Base-by-base conservation (phyloP, 2,888 invertebrate species). In the Hoplodrina ambigua region DNA sequence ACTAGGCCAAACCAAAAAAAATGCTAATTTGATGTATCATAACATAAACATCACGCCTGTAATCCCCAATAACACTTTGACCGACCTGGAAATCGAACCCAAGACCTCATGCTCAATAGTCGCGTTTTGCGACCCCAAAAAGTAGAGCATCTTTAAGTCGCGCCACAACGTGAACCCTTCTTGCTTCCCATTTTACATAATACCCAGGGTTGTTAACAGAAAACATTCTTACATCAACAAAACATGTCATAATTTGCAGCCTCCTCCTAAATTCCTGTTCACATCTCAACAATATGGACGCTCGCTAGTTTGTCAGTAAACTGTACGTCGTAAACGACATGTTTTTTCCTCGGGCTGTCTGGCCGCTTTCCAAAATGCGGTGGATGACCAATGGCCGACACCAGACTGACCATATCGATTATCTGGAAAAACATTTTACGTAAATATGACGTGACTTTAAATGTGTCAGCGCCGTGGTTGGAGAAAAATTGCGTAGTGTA, bases 371-470 rank as follows among this genome's bases (percentile, higher is more conserved):
- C 81, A 82, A 80, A 68, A 41, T 61, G 64, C 53, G 60, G 71
- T 69, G 66, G 58, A 68, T 80, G 78, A 78, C 83, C 83, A 62
- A 75, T 70, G 77, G 71, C 76, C 59, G 59, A 72, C 63, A 76
- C 69, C 68, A 66, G 53, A 68, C 69, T 19, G 56, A 63, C 74
- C 75, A 72, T 61, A 70, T 66, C 67, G 81, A 81, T 72, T 68
- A 55, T 50, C 11, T n/a, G 19, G 30, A 10, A 57, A 56, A 77
- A 65, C 30, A 63, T 68, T 67, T 62, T 52, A 30, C 19, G 60
- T 33, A 63, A 80, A 80, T 64, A 49, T 75, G 71, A 54, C 60
- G 57, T 66, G 37, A 64, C 52, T 71, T 64, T 61, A 54, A 46
- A 54, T 55, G 17, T 68, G 52, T 59, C 62, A 56, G 25, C 68